Percentiles rank a stretch among this genome's conserved stretches.
These are phyloP conservation scores for Pyralis farinalis DNA, from an alignment of 2,888 invertebrate genomes.

Conservation along the genomic window DNA sequence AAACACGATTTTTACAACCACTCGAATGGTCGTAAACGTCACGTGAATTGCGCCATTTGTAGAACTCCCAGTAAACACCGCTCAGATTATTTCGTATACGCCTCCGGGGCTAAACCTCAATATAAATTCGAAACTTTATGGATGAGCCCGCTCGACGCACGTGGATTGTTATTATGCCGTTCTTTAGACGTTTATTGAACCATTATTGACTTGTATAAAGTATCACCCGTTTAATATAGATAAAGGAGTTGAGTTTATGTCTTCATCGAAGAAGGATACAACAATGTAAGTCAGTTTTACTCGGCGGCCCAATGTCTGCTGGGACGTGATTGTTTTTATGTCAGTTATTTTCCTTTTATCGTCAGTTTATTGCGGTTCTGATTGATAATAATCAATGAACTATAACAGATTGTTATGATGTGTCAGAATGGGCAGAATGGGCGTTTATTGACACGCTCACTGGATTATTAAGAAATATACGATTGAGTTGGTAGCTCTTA, in stretches of 20 bases:
- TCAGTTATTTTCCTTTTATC: constrained; percentile 68
- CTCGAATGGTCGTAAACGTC: constrained; percentile 31
- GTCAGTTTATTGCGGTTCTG: constrained; percentile 9
- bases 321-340: constrained; percentile 53
- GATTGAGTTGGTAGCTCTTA: neutral
- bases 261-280: constrained; percentile 59
- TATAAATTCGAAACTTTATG: constrained; percentile 78
- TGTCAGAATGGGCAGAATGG: constrained; percentile 36
- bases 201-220: constrained; percentile 80
- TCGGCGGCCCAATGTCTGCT: constrained; percentile 54
- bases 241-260: constrained; percentile 73
- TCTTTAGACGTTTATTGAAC: constrained; percentile 77
- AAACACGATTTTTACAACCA: constrained; percentile 57
- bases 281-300: constrained; percentile 25
- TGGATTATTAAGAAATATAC: neutral
- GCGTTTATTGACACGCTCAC: constrained; percentile 25
- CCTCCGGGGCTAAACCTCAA: constrained; percentile 74
- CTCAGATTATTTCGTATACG: constrained; percentile 77
- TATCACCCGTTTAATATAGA: constrained; percentile 76
- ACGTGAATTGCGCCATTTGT: constrained; percentile 64
- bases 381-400: constrained; percentile 14
- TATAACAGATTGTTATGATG: constrained; percentile 50
- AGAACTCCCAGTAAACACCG: constrained; percentile 75
- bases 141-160: constrained; percentile 59
- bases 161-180: constrained; percentile 78